These are phyloP conservation scores for Tachyglossus aculeatus DNA, from an alignment of 2,797 vertebrate genomes.

Conservation along the genomic window DNA sequence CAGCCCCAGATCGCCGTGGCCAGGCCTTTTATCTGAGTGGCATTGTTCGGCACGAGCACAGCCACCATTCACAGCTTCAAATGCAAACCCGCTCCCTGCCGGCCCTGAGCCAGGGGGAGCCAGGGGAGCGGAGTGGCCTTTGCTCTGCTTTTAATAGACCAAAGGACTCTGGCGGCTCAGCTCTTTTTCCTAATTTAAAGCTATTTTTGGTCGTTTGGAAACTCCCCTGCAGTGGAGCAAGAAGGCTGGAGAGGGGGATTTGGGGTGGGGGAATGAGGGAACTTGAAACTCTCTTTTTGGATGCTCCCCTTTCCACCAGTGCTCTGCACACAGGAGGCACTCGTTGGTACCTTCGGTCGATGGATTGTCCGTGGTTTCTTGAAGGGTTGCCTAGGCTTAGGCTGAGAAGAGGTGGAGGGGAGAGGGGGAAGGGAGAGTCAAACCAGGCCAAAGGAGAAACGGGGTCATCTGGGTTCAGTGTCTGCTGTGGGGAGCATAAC, in stretches of 20 bases:
- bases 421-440: not conserved
- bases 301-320: no score
- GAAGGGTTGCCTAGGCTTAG: not conserved
- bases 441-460: not conserved
- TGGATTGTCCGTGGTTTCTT: no score
- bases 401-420: not conserved
- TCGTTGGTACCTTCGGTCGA: no score
- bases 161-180: constrained; percentile 57
- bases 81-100: constrained; percentile 17
- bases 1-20: not conserved
- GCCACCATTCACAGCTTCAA: constrained; percentile 43
- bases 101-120: not conserved
- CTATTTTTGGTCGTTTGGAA: constrained; percentile 53
- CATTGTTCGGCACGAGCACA: not conserved
- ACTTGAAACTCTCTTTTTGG: constrained; percentile 32
- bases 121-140: constrained; percentile 45
- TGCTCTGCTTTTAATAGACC: constrained; percentile 57
- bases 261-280: not conserved
- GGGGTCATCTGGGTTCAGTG: not conserved
- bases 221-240: constrained; percentile 49
- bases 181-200: constrained; percentile 66
- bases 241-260: constrained; percentile 33
- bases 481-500: not conserved
- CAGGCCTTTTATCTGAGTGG: not conserved
- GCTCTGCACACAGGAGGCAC: no score